A percentile compares a stretch with the other conserved stretches of the same genome.
Conservation (phyloP, 2,797 vertebrate species). For the Gobio occitaniae region DNA sequence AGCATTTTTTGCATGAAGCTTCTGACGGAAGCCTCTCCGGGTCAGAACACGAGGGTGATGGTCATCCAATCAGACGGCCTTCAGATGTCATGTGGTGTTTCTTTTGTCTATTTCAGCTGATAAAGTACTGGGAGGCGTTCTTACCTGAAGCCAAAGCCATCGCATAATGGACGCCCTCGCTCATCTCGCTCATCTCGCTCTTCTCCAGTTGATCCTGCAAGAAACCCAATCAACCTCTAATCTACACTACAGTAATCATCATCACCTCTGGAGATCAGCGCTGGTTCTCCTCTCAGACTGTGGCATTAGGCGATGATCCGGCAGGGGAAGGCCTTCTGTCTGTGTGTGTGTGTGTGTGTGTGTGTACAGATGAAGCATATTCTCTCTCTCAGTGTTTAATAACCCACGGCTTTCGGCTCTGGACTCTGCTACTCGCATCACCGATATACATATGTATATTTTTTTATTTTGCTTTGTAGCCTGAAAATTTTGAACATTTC, state of each 20-base stretch:
- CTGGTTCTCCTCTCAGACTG: not conserved
- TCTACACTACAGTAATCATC: constrained; percentile 67
- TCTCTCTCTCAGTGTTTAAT: constrained; percentile 24
- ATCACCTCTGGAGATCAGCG: no score
- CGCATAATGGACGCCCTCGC: constrained; percentile 76
- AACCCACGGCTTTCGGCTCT: not conserved
- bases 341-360: no score
- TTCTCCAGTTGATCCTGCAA: constrained; percentile 73
- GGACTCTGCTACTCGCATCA: not conserved
- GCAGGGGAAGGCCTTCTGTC: constrained; percentile 50
- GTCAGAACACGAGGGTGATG: no score
- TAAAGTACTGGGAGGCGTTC: constrained; percentile 98
- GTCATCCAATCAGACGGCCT: no score
- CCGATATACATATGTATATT: constrained; percentile 36
- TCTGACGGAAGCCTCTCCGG: no score
- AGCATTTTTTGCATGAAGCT: no score
- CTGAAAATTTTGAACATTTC: constrained; percentile 53
- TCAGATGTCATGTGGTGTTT: not conserved
- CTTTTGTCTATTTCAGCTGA: constrained; percentile 81
- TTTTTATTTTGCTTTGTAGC: constrained; percentile 60
- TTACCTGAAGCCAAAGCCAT: constrained; percentile 98
- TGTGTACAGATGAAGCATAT: constrained; percentile 21
- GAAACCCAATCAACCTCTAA: constrained; percentile 64
- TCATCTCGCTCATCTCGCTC: constrained; percentile 51
- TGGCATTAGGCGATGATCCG: constrained; percentile 36